Evolutionary conservation across 2,113 vertebrate genomes (phyloP), one percentile per base, ranked within the genome.

Genomic region (Ceyx cyanopectus): DNA sequence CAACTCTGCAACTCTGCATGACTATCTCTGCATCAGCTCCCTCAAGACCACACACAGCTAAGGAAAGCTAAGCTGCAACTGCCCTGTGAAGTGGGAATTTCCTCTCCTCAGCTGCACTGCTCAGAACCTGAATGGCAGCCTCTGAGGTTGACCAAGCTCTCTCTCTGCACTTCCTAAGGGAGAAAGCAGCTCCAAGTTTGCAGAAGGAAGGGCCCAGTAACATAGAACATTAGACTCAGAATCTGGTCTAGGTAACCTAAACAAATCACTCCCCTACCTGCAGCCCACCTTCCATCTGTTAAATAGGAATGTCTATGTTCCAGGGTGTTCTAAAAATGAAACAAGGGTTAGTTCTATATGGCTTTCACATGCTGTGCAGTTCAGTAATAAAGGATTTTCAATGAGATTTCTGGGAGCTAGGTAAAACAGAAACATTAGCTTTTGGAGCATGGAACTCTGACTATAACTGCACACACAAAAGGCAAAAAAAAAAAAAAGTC

Each of bases 121-220:
- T 30, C 6, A 1, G 3, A 30, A 41, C 0, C 7, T 13, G 12
- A 81, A 54, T 4, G 37, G 23, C 4, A 32, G 79, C 16, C 43
- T 86, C 10, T 32, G 73, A 26, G 45, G 22, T 0, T 48, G 18
- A 90, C 30, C 10, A 50, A 51, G 41, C 5, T 48, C 0, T 1
- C 0, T 1, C 9, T 51, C 48, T 65, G 65, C 40, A 13, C 4
- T 16, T 56, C 76, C 26, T 2, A 2, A 69, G 30, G n/a, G 20
- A 85, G 32, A 66, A 80, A 60, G 26, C 20, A n/a, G 37, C 4
- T 3, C 0, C 0, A 9, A 9, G 48, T 18, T 90, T 21, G 12
- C 6, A 17, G 30, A 70, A 60, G 53, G 24, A 69, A 67, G 10
- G 12, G 19, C n/a, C 27, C 15, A 8, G n/a, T 17, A 2, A 12